Evolutionary conservation across 2,888 invertebrate genomes (phyloP), one percentile per base, ranked within the genome.

Genomic region (Alentia gelatinosa): DNA sequence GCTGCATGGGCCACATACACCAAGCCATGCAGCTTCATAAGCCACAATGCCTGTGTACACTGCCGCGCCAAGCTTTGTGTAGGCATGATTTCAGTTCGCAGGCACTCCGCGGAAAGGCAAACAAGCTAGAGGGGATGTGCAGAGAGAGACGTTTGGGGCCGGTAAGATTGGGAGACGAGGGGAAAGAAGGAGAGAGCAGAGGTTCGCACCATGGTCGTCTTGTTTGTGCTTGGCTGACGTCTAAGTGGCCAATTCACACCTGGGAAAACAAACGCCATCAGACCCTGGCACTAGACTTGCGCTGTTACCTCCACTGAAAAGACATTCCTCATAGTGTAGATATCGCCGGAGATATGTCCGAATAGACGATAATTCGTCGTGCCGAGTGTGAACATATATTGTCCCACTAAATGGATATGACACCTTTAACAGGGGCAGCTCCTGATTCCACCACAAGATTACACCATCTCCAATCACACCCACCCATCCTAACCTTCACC

Each of bases 181-280:
- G 56, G n/a, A n/a, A 12, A n/a, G 56, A n/a, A 56, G 56, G 56
- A n/a, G 56, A n/a, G 3, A 56, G 56, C n/a, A 26, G 68, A n/a
- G 68, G 68, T 68, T 68, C 26, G 26, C 68, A n/a, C 68, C 68
- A 56, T 56, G 30, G 12, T 30, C 68, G 23, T 68, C 83, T 40
- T 83, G 83, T 83, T 83, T 83, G 83, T 83, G 83, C 83, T 37
- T 83, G 83, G 83, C 83, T 83, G 83, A 39, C 23, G 86, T 26
- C 86, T 86, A 86, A 86, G 86, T 86, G 86, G 86, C 86, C 86
- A 86, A 86, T 86, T 86, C 86, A 47, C 86, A 86, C 86, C 86
- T 86, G 86, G 86, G 86, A 86, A 86, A 86, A 86, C 86, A 86
- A 42, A 47, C 86, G 86, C 50, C 86, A 42, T 47, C 79, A 35